A percentile compares a stretch with the other conserved stretches of the same genome.
These are phyloP conservation scores for Solenopsis fugax DNA, from an alignment of 1,140 invertebrate species.

Conservation along the genomic window DNA sequence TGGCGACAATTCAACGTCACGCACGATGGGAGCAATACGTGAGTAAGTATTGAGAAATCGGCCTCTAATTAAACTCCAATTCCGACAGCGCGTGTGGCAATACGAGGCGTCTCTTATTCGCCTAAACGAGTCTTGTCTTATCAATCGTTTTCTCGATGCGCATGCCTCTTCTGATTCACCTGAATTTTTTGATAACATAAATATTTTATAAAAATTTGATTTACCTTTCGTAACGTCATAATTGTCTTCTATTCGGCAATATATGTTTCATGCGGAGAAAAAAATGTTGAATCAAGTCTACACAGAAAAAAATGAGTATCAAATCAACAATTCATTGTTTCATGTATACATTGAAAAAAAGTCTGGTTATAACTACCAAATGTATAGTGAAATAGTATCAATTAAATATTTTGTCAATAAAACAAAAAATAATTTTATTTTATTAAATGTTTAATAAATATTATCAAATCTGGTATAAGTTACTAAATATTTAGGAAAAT, in stretches of 20 bases:
- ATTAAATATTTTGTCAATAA: too few species aligned
- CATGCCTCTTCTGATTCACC: not conserved
- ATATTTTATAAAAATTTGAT: not conserved
- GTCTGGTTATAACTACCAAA: too few species aligned
- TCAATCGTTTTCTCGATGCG: not conserved
- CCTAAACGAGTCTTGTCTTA: not conserved
- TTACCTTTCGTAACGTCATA: too few species aligned
- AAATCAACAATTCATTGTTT: too few species aligned
- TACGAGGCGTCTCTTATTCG: not conserved
- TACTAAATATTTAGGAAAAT: too few species aligned
- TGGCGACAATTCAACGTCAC: slow-evolving; percentile 79
- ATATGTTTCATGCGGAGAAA: not conserved
- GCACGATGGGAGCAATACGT: slow-evolving; percentile 78
- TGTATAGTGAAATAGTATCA: too few species aligned
- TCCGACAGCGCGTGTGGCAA: not conserved
- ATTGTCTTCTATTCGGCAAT: not conserved
- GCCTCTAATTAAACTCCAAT: not conserved
- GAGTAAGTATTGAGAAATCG: slow-evolving; percentile 75
- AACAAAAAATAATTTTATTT: too few species aligned
- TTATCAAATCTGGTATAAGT: too few species aligned
- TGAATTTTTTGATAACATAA: not conserved
- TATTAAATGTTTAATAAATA: too few species aligned
- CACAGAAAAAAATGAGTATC: too few species aligned
- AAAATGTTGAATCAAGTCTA: too few species aligned
- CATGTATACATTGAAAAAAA: too few species aligned